Evolutionary conservation across 1,140 invertebrate species (phyloP), one percentile per base, ranked within the genome.

Genomic region (Thalassaphorura encarpata): DNA sequence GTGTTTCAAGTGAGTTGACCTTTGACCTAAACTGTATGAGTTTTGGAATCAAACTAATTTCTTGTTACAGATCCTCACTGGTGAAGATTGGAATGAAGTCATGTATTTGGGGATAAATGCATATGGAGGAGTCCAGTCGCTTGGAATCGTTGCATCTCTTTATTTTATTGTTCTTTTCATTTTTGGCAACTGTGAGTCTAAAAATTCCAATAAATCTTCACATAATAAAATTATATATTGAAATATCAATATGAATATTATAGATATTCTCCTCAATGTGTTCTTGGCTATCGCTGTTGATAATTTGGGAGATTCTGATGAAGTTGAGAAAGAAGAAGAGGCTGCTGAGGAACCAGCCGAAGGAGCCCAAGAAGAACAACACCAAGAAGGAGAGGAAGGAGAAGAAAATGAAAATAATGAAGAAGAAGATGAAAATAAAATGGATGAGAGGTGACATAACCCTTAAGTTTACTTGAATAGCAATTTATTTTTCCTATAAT

Each of bases 151-250:
- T 45, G 91, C 93, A 21, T 96, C 89, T 69, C 79, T 97, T 64
- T 99, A 98, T 73, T 99, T 96, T 74, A 97, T 99, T 64, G 92
- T 98, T 61, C 80, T 99, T 13, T 99, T 99, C 73, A 98, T 99
- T 66, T 97, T 92, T 75, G 96, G 96, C 76, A 99, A 99, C 73
- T 99, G 93, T 90, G 93, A 89, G 67, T n/a, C n/a, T n/a, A n/a
- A n/a, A 26, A 13, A 52, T 5, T 26, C 21, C 45, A 15, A 8
- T 23, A 13, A 36, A 13, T 49, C 23, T 2, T 19, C 36, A 39
- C 46, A n/a, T n/a, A n/a, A n/a, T 19, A 3, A 4, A 16, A 48
- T 26, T 6, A 42, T 19, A 47, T 28, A 4, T 51, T 36, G 28
- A 6, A n/a, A 42, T 6, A 42, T 42, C 21, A 19, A 8, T 36